Conservation (phyloP, 2,797 vertebrate species). For the Aselliscus stoliczkanus region DNA sequence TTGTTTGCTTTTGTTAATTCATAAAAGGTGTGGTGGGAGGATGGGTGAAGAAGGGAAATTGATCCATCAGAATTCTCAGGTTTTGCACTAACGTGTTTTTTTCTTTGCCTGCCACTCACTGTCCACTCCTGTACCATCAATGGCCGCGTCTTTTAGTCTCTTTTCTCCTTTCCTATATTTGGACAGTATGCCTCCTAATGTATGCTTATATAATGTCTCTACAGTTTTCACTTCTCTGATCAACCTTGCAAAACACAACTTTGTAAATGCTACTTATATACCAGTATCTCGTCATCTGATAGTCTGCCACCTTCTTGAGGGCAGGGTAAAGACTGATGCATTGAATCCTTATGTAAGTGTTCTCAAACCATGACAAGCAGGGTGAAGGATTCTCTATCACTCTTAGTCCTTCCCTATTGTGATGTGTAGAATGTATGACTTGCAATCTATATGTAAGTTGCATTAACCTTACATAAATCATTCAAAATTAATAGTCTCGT, state of each 20-base stretch:
- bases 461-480: neutral
- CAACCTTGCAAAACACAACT: neutral
- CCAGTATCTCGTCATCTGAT: neutral
- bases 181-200: neutral
- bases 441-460: conserved; percentile 40
- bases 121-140: neutral
- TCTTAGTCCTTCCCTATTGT: conserved; percentile 20
- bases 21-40: neutral
- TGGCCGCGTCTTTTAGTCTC: neutral
- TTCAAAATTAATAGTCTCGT: conserved; percentile 35
- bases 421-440: neutral
- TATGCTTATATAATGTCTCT: neutral
- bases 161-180: neutral
- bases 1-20: neutral
- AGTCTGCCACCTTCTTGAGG: neutral
- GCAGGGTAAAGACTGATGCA: neutral
- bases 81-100: neutral
- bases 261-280: neutral
- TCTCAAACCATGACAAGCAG: neutral
- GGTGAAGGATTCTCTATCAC: neutral
- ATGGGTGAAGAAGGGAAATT: neutral
- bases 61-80: neutral
- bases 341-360: neutral
- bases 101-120: neutral
- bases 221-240: neutral